Conservation (phyloP, 2,797 vertebrate species). For the Anguilla anguilla region DNA sequence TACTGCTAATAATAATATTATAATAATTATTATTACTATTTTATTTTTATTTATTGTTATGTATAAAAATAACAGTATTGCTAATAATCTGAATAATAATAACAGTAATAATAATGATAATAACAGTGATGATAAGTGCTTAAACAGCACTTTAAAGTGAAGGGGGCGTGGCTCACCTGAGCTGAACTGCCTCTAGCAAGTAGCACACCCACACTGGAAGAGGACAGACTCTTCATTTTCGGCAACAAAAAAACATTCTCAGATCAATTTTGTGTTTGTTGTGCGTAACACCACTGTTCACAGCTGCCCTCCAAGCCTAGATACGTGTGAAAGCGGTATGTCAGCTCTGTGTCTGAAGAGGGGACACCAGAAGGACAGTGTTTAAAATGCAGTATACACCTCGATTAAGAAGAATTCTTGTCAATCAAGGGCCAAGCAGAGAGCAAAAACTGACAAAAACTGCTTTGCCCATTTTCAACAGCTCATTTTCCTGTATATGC, state of each 20-base stretch:
- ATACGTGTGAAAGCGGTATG: neutral
- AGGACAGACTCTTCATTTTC: neutral
- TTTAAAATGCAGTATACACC: neutral
- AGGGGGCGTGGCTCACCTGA: neutral
- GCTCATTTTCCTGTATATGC: neutral
- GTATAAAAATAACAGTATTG: too few relatives aligned
- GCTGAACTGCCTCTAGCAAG: neutral
- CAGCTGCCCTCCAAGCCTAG: neutral
- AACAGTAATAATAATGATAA: too few relatives aligned
- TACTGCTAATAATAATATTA: too few relatives aligned
- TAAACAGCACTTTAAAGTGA: neutral
- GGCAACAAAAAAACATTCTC: neutral
- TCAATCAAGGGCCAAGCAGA: neutral
- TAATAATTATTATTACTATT: too few relatives aligned
- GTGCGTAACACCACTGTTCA: neutral
- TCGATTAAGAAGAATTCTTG: neutral
- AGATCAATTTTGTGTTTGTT: neutral
- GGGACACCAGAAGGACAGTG: neutral
- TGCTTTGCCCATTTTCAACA: neutral
- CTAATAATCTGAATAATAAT: too few relatives aligned
- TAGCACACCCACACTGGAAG: neutral
- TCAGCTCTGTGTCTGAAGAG: neutral
- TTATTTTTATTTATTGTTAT: too few relatives aligned
- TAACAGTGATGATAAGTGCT: too few relatives aligned
- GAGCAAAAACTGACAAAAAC: neutral